Evolutionary conservation across 2,113 vertebrate genomes (phyloP).

Genomic region (Strix uralensis): DNA sequence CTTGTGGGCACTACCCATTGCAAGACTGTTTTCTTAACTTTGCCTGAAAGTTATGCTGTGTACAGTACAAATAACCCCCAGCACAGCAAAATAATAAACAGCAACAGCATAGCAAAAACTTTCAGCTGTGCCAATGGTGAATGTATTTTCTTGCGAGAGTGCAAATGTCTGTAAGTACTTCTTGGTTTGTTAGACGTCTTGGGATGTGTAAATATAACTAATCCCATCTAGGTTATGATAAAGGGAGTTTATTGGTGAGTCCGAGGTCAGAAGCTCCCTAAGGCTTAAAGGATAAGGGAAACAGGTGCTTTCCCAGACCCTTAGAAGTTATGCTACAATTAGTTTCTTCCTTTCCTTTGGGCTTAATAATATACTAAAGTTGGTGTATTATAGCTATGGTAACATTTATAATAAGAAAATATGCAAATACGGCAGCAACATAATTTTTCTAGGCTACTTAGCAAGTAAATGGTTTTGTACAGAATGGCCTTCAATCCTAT

Average conservation of each 20-base stretch:
- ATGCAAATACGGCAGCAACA: constrained; percentile 9
- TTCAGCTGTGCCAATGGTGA: not conserved
- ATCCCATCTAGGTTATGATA: constrained; percentile 25
- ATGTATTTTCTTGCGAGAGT: constrained; percentile 26
- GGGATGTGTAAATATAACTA: not conserved
- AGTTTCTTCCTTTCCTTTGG: constrained; percentile 50
- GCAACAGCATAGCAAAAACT: not conserved
- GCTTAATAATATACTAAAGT: not conserved
- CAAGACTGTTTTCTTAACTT: not conserved
- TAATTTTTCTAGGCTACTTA: constrained; percentile 39
- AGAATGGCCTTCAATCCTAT: not conserved
- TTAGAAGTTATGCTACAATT: constrained; percentile 31
- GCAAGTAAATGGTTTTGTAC: constrained; percentile 10
- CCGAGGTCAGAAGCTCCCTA: constrained; percentile 27
- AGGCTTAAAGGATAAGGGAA: constrained; percentile 24
- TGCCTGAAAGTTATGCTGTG: not conserved
- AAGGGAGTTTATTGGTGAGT: constrained; percentile 31
- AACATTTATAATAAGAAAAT: constrained; percentile 9
- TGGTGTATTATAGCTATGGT: constrained; percentile 6
- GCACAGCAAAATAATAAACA: not conserved
- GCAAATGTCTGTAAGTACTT: not conserved
- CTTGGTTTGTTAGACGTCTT: constrained; percentile 12
- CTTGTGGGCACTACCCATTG: not conserved
- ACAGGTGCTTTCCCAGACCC: constrained; percentile 23
- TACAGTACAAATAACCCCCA: not conserved